A percentile compares a stretch with the other conserved stretches of the same genome.
phyloP scores from a whole-genome alignment of 2,113 vertebrate species.

The Origma solitaria region DNA sequence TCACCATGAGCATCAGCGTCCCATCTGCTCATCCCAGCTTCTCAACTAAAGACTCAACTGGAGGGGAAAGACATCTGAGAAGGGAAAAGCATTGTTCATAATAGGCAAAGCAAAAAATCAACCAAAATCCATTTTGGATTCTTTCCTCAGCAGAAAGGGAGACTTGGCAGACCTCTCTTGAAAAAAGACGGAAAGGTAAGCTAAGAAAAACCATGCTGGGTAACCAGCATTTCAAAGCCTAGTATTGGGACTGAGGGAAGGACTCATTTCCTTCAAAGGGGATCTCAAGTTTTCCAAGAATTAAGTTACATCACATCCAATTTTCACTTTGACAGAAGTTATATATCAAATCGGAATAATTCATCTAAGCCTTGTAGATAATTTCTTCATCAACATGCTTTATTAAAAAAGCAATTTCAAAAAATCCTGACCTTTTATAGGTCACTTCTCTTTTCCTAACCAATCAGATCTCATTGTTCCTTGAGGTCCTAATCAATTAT shows the following conservation, averaged over 20 bases:
- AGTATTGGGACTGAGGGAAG: not conserved
- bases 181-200: not conserved
- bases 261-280: not conserved
- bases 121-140: not conserved
- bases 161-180: not conserved
- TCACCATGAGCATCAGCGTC: not conserved
- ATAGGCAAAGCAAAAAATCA: not conserved
- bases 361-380: slow-evolving; percentile 30
- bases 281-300: slow-evolving; percentile 2
- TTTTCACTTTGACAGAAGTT: slow-evolving; percentile 15
- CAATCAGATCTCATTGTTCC: slow-evolving; percentile 60
- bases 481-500: slow-evolving; percentile 65
- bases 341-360: slow-evolving; percentile 44
- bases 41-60: not conserved
- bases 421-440: slow-evolving; percentile 49
- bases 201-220: not conserved
- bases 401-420: slow-evolving; percentile 49
- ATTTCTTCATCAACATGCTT: slow-evolving; percentile 58
- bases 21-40: not conserved
- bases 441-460: slow-evolving; percentile 58
- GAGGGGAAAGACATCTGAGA: not conserved
- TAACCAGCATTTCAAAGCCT: not conserved
- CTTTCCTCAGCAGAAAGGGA: not conserved
- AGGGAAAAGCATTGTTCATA: not conserved
- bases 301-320: slow-evolving; percentile 27